phyloP scores from a whole-genome alignment of 2,113 vertebrate genomes.

The Xyrauchen texanus region DNA sequence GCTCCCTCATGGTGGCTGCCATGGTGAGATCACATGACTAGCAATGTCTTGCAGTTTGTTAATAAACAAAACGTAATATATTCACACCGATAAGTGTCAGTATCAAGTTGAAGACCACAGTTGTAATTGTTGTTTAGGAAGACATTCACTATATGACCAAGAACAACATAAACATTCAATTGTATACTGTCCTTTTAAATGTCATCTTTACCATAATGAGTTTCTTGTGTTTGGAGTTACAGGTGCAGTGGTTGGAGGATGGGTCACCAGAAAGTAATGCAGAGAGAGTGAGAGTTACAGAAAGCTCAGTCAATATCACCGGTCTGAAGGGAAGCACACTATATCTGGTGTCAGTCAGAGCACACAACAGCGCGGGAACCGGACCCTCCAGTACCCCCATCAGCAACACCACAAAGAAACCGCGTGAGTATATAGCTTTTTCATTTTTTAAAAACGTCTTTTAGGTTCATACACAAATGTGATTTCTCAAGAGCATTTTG shows the following conservation, averaged over 20 bases:
- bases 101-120: too few relatives aligned
- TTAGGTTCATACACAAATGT: too few relatives aligned
- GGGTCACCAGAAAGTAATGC: slow-evolving; percentile 79
- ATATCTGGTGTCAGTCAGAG: slow-evolving; percentile 84
- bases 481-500: too few relatives aligned
- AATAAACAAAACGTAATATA: too few relatives aligned
- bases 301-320: slow-evolving; percentile 76
- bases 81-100: too few relatives aligned
- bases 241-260: slow-evolving; percentile 87
- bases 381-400: slow-evolving; percentile 80
- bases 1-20: too few relatives aligned
- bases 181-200: not conserved
- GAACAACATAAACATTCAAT: too few relatives aligned
- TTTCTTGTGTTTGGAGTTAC: slow-evolving; percentile 27
- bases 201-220: not conserved
- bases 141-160: too few relatives aligned
- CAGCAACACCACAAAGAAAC: slow-evolving; percentile 89
- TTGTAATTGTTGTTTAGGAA: too few relatives aligned
- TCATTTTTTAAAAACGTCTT: too few relatives aligned
- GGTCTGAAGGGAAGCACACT: slow-evolving; percentile 80
- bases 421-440: slow-evolving; percentile 77
- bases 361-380: slow-evolving; percentile 84
- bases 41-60: too few relatives aligned
- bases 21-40: too few relatives aligned
- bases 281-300: slow-evolving; percentile 74